phyloP scores from a whole-genome alignment of 92 coral and sea anemone species.

The Umimayanthus kanabou region DNA sequence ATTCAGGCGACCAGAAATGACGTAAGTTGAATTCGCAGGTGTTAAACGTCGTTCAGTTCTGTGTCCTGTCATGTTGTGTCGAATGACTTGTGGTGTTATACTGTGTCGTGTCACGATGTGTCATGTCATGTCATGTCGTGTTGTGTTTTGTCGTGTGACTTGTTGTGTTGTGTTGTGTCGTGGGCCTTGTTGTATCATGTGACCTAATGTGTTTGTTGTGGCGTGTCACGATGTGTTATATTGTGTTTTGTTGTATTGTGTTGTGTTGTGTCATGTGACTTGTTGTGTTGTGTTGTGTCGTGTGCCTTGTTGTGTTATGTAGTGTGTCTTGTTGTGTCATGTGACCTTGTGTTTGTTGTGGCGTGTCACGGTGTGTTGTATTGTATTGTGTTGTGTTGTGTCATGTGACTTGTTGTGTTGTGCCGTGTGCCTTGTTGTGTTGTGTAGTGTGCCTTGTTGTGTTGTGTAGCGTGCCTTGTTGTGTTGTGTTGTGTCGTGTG shows the following conservation, averaged over 20 bases:
- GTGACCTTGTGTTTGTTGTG: neutral
- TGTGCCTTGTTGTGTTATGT: neutral
- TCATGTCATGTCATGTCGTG: neutral
- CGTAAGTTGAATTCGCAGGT: conserved; percentile 49
- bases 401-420: no score
- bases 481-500: neutral
- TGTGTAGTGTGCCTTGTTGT: no score
- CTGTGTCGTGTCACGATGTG: neutral
- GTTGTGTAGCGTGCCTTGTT: neutral
- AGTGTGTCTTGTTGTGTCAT: no score
- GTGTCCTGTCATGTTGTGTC: neutral
- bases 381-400: neutral
- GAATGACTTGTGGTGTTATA: neutral
- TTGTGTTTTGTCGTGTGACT: neutral
- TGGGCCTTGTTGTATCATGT: neutral
- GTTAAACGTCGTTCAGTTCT: neutral
- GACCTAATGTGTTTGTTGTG: neutral
- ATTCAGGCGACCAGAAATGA: conserved; percentile 77
- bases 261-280: neutral
- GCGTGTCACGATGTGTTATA: neutral
- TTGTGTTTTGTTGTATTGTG: neutral
- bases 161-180: neutral
- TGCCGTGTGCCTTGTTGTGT: neutral
- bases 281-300: neutral
- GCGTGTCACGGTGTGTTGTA: neutral